Base-by-base conservation (phyloP, 2,888 invertebrate genomes). In the Cotesia congregata region DNA sequence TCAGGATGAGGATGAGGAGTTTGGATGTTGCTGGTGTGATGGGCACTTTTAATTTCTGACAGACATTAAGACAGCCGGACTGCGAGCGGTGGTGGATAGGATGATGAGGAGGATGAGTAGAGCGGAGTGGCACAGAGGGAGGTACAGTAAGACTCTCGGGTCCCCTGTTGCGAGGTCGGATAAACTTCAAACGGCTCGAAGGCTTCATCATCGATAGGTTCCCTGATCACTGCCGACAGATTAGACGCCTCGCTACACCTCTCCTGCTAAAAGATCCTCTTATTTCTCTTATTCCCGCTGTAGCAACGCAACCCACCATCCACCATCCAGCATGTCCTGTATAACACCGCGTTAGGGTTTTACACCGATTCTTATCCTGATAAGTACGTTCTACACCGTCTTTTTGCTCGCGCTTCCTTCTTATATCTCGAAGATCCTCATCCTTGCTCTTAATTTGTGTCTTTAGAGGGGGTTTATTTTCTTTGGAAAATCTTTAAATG, bases 151-250 rank as follows among this genome's bases (percentile, higher is more conserved):
- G 69, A 77, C 40, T 60, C 83, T 82, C 80, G 85, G 84, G 82
- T 83, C 85, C 86, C 87, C 88, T 84, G 87, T 84, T 82, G 88
- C 77, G 88, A 82, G 80, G 84, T 83, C 87, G 86, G 87, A 79
- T 80, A 81, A 79, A 88, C 88, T 85, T 88, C 88, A 89, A 89
- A 88, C 87, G 85, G 81, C 82, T 83, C 78, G 84, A 88, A 85
- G 86, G 86, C 88, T 87, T 88, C 88, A 88, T 88, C 88, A 87
- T 88, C 88, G 88, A 88, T 88, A 88, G 84, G 86, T 74, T 85
- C 86, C 80, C 85, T 85, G 88, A 89, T 88, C 88, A 86, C 84
- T 85, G 87, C 87, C 88, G 86, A 88, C 86, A 88, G 88, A 89
- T 88, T 88, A 88, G 86, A 86, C 85, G 85, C 84, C 85, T 85